Evolutionary conservation across 2,797 vertebrate species (phyloP).

Genomic region (Dermochelys coriacea): DNA sequence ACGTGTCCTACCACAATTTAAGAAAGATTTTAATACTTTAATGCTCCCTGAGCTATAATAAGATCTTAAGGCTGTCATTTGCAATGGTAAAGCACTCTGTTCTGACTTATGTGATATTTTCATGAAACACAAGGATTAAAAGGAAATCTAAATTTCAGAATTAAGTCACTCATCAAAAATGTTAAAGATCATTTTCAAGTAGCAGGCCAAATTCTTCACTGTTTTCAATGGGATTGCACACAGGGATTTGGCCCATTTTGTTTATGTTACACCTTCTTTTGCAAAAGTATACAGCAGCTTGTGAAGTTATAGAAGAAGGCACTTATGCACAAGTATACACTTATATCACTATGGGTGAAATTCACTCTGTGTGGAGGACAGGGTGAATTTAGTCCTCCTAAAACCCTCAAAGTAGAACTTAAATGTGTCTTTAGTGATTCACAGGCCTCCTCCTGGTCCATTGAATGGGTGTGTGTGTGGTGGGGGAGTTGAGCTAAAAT

Average conservation of each 20-base stretch:
- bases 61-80: conserved; percentile 24
- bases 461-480: not conserved
- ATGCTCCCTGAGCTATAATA: not conserved
- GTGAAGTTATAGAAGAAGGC: not conserved
- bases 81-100: not conserved
- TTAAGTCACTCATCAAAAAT: not conserved
- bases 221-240: not conserved
- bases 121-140: conserved; percentile 34
- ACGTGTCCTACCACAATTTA: conserved; percentile 1
- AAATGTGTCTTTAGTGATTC: not conserved
- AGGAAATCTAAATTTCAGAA: conserved; percentile 20
- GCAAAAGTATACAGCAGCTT: not conserved
- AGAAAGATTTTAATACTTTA: conserved; percentile 49
- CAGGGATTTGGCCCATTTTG: not conserved
- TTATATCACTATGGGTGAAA: not conserved
- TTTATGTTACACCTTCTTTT: not conserved
- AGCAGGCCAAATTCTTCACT: not conserved
- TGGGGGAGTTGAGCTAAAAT: not conserved
- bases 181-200: not conserved
- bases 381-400: not conserved
- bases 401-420: not conserved
- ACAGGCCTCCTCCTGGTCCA: not conserved
- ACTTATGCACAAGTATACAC: not conserved
- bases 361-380: not conserved
- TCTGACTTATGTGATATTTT: not conserved